Base-by-base conservation (phyloP, 2,888 invertebrate genomes). In the Danaus chrysippus region DNA sequence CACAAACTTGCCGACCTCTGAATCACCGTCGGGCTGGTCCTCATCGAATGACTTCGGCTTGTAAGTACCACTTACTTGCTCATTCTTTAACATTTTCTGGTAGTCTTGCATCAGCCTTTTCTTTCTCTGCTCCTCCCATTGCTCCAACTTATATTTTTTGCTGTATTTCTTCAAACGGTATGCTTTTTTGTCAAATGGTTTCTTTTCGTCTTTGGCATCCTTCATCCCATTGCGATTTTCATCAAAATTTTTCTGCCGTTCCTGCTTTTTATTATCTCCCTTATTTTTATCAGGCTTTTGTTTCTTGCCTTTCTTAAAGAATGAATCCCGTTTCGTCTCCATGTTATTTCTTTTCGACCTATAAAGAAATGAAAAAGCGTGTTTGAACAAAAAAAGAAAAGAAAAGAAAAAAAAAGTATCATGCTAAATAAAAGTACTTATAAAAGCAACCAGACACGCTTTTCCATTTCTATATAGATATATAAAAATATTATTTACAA, bases 111-210 rank as follows among this genome's bases (percentile, higher is more conserved):
- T 72, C 46, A 93, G 77, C 55, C 85, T 84, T 68, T 93, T 93
- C 73, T 93, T 94, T 17, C 93, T 86, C 67, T 91, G 92, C 57
- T 94, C 93, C 70, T 94, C 93, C 93, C 94, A 95, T 76, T 94
- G 92, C 44, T 94, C 90, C 17, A 95, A 82, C 81, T 94, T 94
- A 67, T 93, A 93, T 74, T 94, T 94, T 59, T 94, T 94, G 72
- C 94, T 94, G 74, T 94, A 95, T 73, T 94, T 94, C 71, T 94
- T 92, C 43, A 93, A 71, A 43, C 94, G 87, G 75, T 94, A 95
- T 34, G 91, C 86, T 68, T 93, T 94, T 73, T 95, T 95, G 71
- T 95, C 93, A 76, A 95, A 95, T 0, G 92, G 91, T 76, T 92
- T 93, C 71, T 93, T 93, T 1, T 79, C 79, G 15, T 64, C 65